Evolutionary conservation across 2,888 invertebrate genomes (phyloP).

Genomic region (Drosophila peninsularis): DNA sequence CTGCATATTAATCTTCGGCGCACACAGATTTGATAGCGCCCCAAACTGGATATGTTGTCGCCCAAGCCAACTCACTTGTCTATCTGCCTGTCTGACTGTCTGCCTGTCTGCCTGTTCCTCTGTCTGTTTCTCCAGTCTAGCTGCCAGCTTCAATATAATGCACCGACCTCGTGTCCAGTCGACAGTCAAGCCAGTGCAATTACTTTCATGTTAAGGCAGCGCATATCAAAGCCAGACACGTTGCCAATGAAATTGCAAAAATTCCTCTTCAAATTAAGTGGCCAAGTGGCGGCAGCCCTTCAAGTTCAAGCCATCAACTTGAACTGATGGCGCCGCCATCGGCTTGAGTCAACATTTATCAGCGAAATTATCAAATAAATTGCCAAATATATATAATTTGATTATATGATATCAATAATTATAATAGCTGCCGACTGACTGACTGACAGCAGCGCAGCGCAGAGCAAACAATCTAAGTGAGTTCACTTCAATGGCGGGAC

Average conservation of each 20-base stretch:
- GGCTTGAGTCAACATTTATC: neutral
- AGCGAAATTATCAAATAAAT: neutral
- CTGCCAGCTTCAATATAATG: constrained; percentile 53
- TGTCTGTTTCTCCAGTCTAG: constrained; percentile 9
- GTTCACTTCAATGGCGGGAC: constrained; percentile 3
- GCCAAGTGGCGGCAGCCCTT: constrained; percentile 3
- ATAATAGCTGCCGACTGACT: neutral
- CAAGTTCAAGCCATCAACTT: constrained; percentile 4
- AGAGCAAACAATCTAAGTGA: constrained; percentile 12
- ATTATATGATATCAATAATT: neutral
- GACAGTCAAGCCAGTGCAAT: constrained; percentile 50
- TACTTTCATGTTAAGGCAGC: constrained; percentile 45
- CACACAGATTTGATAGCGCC: constrained; percentile 51
- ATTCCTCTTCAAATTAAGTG: constrained; percentile 22
- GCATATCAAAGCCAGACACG: constrained; percentile 30
- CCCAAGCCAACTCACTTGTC: constrained; percentile 19
- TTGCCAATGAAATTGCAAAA: constrained; percentile 15
- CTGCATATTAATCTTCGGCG: constrained; percentile 63
- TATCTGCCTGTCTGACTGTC: neutral
- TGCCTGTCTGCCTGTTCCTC: neutral
- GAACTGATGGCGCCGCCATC: neutral
- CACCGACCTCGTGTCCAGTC: constrained; percentile 26
- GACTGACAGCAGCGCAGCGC: neutral
- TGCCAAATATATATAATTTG: constrained; percentile 4
- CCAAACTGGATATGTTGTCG: constrained; percentile 31